A percentile compares a stretch with the other conserved stretches of the same genome.
phyloP scores from a whole-genome alignment of 2,797 vertebrate genomes.

The Myripristis jacobus region DNA sequence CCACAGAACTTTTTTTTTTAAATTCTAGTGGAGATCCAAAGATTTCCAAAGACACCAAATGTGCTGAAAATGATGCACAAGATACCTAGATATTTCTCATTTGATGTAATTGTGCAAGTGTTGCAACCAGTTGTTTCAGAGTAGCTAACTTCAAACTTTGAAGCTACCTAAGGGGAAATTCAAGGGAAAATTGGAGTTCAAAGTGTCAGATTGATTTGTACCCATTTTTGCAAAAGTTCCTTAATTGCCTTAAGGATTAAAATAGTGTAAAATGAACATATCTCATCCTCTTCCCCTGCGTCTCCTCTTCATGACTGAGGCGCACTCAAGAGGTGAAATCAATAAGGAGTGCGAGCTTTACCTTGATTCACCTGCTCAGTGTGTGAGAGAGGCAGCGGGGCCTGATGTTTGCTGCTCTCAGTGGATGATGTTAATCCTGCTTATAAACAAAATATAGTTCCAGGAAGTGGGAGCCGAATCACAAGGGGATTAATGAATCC shows the following conservation, averaged over 20 bases:
- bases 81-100: too few species aligned
- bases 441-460: constrained; percentile 48
- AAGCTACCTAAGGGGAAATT: too few species aligned
- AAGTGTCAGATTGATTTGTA: neutral
- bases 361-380: constrained; percentile 35
- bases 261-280: neutral
- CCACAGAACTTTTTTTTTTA: too few species aligned
- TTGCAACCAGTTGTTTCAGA: too few species aligned
- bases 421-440: constrained; percentile 27
- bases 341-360: constrained; percentile 32
- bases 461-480: constrained; percentile 44
- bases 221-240: neutral
- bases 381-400: constrained; percentile 30
- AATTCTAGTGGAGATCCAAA: too few species aligned
- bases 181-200: too few species aligned
- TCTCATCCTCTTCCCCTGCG: neutral
- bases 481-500: constrained; percentile 60
- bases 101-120: too few species aligned
- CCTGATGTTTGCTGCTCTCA: constrained; percentile 27
- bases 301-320: constrained; percentile 29
- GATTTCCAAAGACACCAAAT: too few species aligned
- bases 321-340: constrained; percentile 52
- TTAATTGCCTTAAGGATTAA: constrained; percentile 3
- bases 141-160: too few species aligned
- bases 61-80: too few species aligned